phyloP scores from a whole-genome alignment of 2,797 vertebrate genomes.

The Amniataba percoides region DNA sequence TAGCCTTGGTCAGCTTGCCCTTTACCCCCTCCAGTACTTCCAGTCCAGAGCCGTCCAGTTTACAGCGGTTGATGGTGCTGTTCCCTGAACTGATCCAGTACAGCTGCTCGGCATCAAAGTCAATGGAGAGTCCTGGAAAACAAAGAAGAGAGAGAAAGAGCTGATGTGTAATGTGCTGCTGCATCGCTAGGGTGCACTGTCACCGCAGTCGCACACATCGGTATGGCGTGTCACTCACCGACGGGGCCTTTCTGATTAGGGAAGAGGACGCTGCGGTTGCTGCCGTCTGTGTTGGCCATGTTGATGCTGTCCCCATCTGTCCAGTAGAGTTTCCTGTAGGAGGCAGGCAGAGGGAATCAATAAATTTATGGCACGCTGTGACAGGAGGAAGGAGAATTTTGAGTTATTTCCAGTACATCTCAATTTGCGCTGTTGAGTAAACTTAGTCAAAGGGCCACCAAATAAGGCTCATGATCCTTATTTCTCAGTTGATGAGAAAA shows the following conservation, averaged over 20 bases:
- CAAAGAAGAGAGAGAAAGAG: background rate
- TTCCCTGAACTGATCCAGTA: constrained; percentile 98
- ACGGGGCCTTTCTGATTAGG: constrained; percentile 92
- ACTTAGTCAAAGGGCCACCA: background rate
- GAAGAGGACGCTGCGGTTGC: constrained; percentile 91
- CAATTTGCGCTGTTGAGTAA: constrained; percentile 1
- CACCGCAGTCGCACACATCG: constrained; percentile 6
- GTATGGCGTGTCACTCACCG: constrained; percentile 81
- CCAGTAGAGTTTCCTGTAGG: constrained; percentile 95
- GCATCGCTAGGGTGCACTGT: constrained; percentile 42
- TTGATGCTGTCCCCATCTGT: constrained; percentile 97
- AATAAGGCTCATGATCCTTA: background rate
- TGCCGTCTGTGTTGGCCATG: constrained; percentile 95
- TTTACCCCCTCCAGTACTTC: constrained; percentile 89
- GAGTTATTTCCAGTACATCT: constrained; percentile 14
- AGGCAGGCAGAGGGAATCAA: constrained; percentile 8
- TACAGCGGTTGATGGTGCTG: constrained; percentile 93
- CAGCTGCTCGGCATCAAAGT: constrained; percentile 91
- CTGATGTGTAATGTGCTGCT: constrained; percentile 22
- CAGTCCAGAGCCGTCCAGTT: constrained; percentile 90
- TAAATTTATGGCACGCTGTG: background rate
- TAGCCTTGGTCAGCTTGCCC: constrained; percentile 93
- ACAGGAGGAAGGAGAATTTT: background rate
- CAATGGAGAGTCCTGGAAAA: constrained; percentile 92
- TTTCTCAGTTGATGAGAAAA: background rate